phyloP scores from a whole-genome alignment of 2,113 vertebrate genomes.

The Lamprotornis superbus region DNA sequence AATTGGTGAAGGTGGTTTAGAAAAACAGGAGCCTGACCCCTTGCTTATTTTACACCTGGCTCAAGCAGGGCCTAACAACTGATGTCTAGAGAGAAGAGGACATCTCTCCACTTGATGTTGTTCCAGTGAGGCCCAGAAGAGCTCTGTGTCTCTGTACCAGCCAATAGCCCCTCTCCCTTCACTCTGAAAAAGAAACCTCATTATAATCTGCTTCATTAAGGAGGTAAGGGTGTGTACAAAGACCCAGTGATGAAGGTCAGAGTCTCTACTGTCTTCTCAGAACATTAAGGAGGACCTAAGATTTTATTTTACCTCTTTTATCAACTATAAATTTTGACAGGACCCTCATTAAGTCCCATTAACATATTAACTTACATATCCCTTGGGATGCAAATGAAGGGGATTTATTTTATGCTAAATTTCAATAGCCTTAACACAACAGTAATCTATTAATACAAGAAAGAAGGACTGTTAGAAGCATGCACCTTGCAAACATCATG shows the following conservation, averaged over 20 bases:
- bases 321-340: neutral
- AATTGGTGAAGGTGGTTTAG: neutral
- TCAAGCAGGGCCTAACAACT: neutral
- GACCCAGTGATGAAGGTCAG: accelerated
- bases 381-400: neutral
- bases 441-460: neutral
- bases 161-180: neutral
- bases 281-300: neutral
- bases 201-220: neutral
- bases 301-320: neutral
- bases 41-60: neutral
- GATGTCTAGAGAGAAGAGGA: too few species aligned
- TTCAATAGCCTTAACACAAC: neutral
- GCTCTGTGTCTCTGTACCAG: too few species aligned
- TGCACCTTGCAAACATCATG: neutral
- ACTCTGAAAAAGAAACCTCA: neutral
- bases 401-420: neutral
- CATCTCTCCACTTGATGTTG: neutral
- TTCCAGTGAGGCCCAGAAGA: neutral
- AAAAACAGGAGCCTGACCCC: neutral
- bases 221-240: neutral
- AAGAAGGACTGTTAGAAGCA: neutral
- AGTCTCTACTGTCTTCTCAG: neutral
- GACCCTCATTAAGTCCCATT: neutral
- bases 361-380: neutral